Conservation (phyloP, 2,888 invertebrate species). For the Mimachlamys varia region DNA sequence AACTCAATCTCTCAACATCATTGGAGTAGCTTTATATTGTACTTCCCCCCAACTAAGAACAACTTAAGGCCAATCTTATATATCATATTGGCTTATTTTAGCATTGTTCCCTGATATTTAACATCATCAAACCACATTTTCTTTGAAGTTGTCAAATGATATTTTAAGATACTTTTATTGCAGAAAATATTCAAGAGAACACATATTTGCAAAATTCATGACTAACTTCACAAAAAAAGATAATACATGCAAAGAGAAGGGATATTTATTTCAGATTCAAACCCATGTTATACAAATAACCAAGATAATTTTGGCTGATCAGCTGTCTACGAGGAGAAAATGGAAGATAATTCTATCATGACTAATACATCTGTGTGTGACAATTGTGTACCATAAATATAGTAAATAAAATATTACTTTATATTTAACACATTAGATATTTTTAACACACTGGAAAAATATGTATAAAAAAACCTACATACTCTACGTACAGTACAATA, state of each 20-base stretch:
- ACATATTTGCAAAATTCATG: no score
- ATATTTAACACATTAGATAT: not conserved
- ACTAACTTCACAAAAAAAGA: not conserved
- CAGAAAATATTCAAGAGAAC: no score
- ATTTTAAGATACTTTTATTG: no score
- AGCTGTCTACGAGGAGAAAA: not conserved
- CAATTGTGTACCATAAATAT: not conserved
- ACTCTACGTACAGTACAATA: not conserved
- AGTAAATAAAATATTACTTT: not conserved
- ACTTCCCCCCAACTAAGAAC: no score
- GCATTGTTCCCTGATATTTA: no score
- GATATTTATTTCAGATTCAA: not conserved
- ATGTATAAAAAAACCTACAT: not conserved
- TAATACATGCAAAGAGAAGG: not conserved
- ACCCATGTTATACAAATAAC: not conserved
- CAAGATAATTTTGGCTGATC: not conserved
- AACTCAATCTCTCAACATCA: no score
- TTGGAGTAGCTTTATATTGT: no score
- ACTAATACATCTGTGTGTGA: not conserved
- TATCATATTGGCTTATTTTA: no score
- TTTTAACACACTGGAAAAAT: not conserved
- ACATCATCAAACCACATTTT: no score
- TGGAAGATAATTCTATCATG: not conserved
- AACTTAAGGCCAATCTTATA: no score
- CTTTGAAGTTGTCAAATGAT: no score